Evolutionary conservation across 2,888 invertebrate species (phyloP).

Genomic region (Dascillus cervinus): DNA sequence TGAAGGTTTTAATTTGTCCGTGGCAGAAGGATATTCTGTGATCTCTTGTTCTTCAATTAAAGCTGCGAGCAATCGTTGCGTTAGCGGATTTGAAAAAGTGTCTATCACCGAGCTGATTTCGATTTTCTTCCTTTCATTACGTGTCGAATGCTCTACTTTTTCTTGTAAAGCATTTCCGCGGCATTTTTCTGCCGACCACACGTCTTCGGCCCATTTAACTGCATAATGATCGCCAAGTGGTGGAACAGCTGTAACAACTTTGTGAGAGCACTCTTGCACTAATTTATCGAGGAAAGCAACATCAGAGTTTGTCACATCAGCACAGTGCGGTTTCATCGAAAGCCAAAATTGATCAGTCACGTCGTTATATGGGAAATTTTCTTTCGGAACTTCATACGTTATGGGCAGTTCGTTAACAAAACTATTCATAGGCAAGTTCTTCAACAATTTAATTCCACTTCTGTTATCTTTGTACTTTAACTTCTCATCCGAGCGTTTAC

Average conservation of each 20-base stretch:
- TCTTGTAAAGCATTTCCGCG: slow-evolving; percentile 22
- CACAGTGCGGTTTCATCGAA: slow-evolving; percentile 88
- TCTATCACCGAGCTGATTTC: slow-evolving; percentile 43
- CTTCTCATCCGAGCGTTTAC: slow-evolving; percentile 36
- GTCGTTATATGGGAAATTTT: slow-evolving; percentile 78
- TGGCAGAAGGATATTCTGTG: slow-evolving; percentile 25
- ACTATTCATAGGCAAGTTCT: slow-evolving; percentile 27
- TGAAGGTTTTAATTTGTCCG: slow-evolving; percentile 34
- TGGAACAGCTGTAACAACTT: slow-evolving; percentile 76
- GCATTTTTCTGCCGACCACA: slow-evolving; percentile 53
- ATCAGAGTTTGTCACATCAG: slow-evolving; percentile 80
- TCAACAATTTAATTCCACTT: slow-evolving; percentile 29
- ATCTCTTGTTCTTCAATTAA: slow-evolving; percentile 74
- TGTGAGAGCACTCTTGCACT: slow-evolving; percentile 54
- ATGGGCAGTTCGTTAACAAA: slow-evolving; percentile 27
- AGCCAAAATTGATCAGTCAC: slow-evolving; percentile 93
- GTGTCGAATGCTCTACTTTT: slow-evolving; percentile 17
- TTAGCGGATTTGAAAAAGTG: slow-evolving; percentile 72
- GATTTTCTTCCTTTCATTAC: slow-evolving; percentile 31
- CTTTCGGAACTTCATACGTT: slow-evolving; percentile 59
- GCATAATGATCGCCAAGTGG: slow-evolving; percentile 86
- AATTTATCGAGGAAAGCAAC: slow-evolving; percentile 65
- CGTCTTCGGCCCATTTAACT: slow-evolving; percentile 72
- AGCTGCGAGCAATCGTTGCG: slow-evolving; percentile 84
- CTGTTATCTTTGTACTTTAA: slow-evolving; percentile 32